These are phyloP conservation scores for Neuroscelio doddi DNA, from an alignment of 2,888 invertebrate species.

Conservation along the genomic window DNA sequence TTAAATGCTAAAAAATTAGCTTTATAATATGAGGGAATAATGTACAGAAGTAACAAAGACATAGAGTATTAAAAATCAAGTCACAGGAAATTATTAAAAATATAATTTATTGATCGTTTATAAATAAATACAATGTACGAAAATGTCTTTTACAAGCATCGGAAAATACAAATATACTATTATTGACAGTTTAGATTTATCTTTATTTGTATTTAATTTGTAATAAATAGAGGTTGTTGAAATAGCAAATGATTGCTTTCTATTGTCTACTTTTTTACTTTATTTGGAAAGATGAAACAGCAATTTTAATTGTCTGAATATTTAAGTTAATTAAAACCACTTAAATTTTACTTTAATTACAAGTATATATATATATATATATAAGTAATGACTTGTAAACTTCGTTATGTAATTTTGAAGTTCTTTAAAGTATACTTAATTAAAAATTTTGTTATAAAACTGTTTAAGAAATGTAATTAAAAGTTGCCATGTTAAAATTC, in stretches of 20 bases:
- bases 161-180: slow-evolving; percentile 15
- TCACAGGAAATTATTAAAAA: slow-evolving; percentile 37
- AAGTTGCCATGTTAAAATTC: too few species aligned
- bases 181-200: slow-evolving; percentile 14
- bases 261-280: background rate
- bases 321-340: too few species aligned
- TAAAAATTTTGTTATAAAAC: too few species aligned
- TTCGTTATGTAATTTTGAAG: too few species aligned
- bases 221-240: slow-evolving; percentile 40
- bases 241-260: slow-evolving; percentile 9
- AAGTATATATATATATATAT: too few species aligned
- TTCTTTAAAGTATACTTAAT: too few species aligned
- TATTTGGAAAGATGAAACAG: too few species aligned
- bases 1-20: slow-evolving; percentile 13
- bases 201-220: slow-evolving; percentile 28
- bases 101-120: slow-evolving; percentile 40
- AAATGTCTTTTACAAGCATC: slow-evolving; percentile 25
- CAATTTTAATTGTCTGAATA: too few species aligned
- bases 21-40: slow-evolving; percentile 17
- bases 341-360: too few species aligned
- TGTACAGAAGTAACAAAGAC: slow-evolving; percentile 11
- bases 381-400: too few species aligned
- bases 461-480: too few species aligned
- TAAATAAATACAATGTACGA: slow-evolving; percentile 34
- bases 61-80: slow-evolving; percentile 15